Conservation (phyloP, 2,888 invertebrate species). For the Xylocampa areola region DNA sequence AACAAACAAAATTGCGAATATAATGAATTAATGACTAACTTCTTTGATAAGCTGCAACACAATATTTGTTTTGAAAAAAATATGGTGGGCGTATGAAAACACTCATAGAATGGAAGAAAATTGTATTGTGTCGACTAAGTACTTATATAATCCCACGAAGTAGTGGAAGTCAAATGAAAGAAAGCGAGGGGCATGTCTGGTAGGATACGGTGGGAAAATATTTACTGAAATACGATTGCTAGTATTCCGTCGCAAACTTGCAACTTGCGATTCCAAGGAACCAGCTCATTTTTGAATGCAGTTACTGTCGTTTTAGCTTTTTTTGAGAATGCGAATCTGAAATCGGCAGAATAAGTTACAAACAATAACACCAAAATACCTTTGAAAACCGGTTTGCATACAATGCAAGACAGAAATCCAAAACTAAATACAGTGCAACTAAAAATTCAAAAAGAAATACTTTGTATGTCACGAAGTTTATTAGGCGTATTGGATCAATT, state of each 20-base stretch:
- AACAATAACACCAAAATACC: not conserved
- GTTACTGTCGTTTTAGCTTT: not conserved
- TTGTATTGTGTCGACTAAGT: conserved; percentile 14
- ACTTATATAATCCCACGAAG: conserved; percentile 5
- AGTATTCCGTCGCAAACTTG: not conserved
- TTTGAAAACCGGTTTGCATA: not conserved
- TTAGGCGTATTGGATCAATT: conserved; percentile 20
- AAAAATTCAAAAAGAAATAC: conserved; percentile 1
- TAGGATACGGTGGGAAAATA: conserved; percentile 7
- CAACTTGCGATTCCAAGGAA: not conserved
- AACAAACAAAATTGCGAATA: conserved; percentile 29
- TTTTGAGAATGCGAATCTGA: not conserved
- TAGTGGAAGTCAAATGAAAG: conserved; percentile 1
- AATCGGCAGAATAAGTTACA: too few species aligned
- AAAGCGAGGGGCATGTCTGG: not conserved
- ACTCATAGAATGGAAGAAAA: conserved; percentile 13
- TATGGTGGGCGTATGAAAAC: conserved; percentile 2
- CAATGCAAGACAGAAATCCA: not conserved
- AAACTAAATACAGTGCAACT: not conserved
- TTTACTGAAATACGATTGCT: not conserved
- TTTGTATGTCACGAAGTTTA: conserved; percentile 5
- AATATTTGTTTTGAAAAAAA: conserved; percentile 37
- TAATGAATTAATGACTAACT: conserved; percentile 19
- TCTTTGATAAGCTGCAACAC: conserved; percentile 7
- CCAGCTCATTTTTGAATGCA: not conserved